Conservation (phyloP, 2,113 vertebrate genomes). For the Alexandromys fortis region DNA sequence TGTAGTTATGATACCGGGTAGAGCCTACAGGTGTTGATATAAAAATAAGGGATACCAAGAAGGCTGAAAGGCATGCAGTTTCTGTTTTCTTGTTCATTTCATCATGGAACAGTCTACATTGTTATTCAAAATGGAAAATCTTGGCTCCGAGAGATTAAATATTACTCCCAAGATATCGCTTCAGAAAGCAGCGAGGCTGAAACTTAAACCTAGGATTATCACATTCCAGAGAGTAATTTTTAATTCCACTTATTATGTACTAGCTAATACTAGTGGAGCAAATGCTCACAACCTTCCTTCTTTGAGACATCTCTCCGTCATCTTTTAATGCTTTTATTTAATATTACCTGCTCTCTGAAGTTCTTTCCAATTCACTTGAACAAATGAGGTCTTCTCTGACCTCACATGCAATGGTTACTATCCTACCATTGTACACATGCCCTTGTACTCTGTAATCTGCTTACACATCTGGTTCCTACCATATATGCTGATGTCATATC, state of each 20-base stretch:
- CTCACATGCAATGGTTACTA: neutral
- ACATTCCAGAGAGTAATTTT: slow-evolving; percentile 5
- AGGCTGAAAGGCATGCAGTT: neutral
- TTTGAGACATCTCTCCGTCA: neutral
- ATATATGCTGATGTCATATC: neutral
- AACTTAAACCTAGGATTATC: neutral
- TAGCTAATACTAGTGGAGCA: neutral
- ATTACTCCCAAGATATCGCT: neutral
- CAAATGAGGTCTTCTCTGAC: neutral
- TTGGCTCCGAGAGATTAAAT: slow-evolving; percentile 2
- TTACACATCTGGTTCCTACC: slow-evolving; percentile 9
- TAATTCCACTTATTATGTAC: neutral
- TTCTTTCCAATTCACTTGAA: neutral
- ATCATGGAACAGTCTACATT: neutral
- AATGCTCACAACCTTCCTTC: slow-evolving; percentile 33
- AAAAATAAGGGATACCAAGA: neutral
- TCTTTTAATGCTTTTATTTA: neutral
- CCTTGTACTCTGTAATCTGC: neutral
- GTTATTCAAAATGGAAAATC: slow-evolving; percentile 42
- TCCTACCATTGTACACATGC: neutral
- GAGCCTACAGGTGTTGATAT: neutral
- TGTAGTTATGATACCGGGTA: neutral
- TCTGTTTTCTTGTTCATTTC: neutral
- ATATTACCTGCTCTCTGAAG: neutral
- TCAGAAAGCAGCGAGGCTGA: neutral